These are phyloP conservation scores for Simalia tracyae DNA, from an alignment of 2,797 vertebrate species.

Conservation along the genomic window DNA sequence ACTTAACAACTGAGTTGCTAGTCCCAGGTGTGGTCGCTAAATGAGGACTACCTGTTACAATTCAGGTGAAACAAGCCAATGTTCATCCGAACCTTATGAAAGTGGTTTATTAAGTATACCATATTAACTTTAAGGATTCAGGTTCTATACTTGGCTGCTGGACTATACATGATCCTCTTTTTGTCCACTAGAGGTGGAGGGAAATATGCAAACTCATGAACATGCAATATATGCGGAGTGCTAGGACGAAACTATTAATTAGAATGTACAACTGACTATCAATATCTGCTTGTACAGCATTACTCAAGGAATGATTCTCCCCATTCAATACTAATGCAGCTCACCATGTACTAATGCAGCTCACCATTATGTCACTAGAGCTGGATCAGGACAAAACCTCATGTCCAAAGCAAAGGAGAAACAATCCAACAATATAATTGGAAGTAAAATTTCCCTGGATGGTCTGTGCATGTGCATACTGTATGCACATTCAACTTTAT, in stretches of 20 bases:
- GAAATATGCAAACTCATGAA: background rate
- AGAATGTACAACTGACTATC: background rate
- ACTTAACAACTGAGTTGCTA: background rate
- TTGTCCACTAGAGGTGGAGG: background rate
- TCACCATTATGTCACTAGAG: background rate
- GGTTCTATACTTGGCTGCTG: background rate
- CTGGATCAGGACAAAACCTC: background rate
- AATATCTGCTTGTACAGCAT: background rate
- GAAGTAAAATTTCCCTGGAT: background rate
- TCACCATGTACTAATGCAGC: background rate
- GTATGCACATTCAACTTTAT: background rate
- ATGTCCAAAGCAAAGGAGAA: background rate
- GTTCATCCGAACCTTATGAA: background rate
- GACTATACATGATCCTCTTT: background rate
- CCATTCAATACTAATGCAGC: background rate
- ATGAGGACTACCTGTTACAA: background rate
- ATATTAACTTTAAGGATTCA: background rate
- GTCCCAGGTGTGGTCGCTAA: background rate
- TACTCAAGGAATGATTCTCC: background rate
- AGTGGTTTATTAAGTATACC: background rate
- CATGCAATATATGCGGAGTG: background rate
- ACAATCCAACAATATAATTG: background rate
- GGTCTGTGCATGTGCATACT: background rate
- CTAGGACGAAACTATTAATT: background rate
- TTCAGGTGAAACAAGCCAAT: background rate